Base-by-base conservation (phyloP, 2,888 invertebrate genomes). In the Tachina lurida region DNA sequence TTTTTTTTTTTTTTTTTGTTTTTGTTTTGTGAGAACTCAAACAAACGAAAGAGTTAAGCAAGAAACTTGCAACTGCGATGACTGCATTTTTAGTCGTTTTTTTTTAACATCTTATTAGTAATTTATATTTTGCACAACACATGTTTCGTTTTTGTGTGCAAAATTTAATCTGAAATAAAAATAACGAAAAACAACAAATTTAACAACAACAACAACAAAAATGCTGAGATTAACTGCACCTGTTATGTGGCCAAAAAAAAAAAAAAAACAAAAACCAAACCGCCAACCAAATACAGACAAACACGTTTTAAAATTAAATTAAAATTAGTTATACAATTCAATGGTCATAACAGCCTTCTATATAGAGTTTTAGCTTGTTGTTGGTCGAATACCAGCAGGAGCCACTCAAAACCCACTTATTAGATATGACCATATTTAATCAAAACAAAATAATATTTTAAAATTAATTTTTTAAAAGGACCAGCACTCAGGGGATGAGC, bases 301-400 rank as follows among this genome's bases (percentile, higher is more conserved):
- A 63, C 31, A 47, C 15, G 58, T 58, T 41, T 75, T 19, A 22
- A 54, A 45, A 58, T 41, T 15, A 13, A 58, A 22, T 17, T 31
- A 5, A 39, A 17, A 62, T 54, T n/a, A 41, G 43, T 60, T 60
- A 68, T 68, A 60, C 22, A 77, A 68, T 68, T 41, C 60, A 58
- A 67, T 74, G 73, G 49, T 19, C 17, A 73, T 31, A 80, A 73
- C 73, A 56, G 73, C 56, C 58, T 79, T 73, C 65, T 65, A 47
- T 13, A 78, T 17, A 65, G 73, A 73, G 54, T 73, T 65, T 43
- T 43, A 45, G 0, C 10, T 65, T 22, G 10, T 45, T 49, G 7
- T 17, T 49, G 7, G 39, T 10, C 10, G 54, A 75, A 52, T 39
- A 62, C 13, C 65, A 73, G 41, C 71, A 80, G 56, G 56, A 73